These are phyloP conservation scores for Tethea ocularis DNA, from an alignment of 2,888 invertebrate genomes.

Conservation along the genomic window DNA sequence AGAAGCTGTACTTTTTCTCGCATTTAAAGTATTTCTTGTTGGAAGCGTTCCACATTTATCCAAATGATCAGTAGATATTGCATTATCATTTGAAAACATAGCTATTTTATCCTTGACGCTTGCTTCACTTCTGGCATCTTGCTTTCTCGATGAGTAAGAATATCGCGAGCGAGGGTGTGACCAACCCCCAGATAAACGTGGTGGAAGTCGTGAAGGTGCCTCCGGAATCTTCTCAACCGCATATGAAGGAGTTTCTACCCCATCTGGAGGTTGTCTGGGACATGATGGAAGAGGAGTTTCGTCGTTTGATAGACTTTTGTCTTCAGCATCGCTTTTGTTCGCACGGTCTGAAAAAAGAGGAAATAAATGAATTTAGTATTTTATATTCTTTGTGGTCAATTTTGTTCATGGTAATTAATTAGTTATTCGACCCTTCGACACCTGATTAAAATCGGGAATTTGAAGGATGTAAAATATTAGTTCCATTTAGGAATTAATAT, in stretches of 20 bases:
- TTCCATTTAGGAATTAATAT: background rate
- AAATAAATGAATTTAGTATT: slow-evolving; percentile 7
- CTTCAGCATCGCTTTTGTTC: slow-evolving; percentile 75
- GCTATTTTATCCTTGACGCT: slow-evolving; percentile 94
- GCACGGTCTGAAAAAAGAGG: slow-evolving; percentile 69
- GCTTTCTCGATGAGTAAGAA: slow-evolving; percentile 83
- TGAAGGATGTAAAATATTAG: background rate
- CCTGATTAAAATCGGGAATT: slow-evolving; percentile 14
- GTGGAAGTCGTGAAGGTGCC: slow-evolving; percentile 65
- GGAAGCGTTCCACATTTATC: slow-evolving; percentile 76
- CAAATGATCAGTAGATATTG: slow-evolving; percentile 65
- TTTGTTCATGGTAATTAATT: background rate
- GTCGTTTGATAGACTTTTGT: slow-evolving; percentile 78
- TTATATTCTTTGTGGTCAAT: slow-evolving; percentile 13
- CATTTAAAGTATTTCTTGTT: slow-evolving; percentile 50
- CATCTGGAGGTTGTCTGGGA: slow-evolving; percentile 91
- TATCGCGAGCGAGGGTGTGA: slow-evolving; percentile 60
- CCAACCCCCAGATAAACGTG: slow-evolving; percentile 61
- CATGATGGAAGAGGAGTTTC: slow-evolving; percentile 82
- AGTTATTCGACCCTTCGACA: slow-evolving; percentile 10
- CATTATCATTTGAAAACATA: slow-evolving; percentile 88
- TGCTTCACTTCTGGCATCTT: slow-evolving; percentile 91
- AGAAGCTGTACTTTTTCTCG: slow-evolving; percentile 58
- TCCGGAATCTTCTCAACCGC: slow-evolving; percentile 84
- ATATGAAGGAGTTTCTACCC: slow-evolving; percentile 90